These are phyloP conservation scores for Riparia riparia DNA, from an alignment of 2,113 vertebrate species.

Conservation along the genomic window DNA sequence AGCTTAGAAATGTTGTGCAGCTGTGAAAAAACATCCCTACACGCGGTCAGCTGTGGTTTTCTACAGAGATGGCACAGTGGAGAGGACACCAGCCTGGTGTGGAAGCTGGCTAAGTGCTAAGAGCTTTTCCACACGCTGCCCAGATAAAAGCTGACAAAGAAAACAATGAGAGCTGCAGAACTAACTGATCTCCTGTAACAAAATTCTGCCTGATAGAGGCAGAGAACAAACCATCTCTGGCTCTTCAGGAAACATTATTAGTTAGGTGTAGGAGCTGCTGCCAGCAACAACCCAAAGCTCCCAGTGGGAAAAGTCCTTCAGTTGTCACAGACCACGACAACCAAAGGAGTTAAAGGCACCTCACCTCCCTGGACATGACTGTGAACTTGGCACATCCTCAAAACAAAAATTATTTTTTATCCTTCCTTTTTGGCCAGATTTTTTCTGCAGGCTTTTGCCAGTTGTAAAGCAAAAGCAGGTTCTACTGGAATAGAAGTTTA, in stretches of 20 bases:
- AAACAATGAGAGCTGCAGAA: background rate
- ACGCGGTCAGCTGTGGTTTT: background rate
- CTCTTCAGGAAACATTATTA: background rate
- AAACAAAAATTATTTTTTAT: background rate
- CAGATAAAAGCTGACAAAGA: background rate
- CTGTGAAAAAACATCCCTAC: background rate
- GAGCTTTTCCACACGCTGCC: background rate
- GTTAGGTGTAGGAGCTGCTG: background rate
- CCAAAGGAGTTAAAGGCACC: background rate
- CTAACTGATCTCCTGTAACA: background rate
- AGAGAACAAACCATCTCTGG: background rate
- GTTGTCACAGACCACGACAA: rapidly evolving
- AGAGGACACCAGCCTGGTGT: background rate
- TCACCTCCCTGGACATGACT: background rate
- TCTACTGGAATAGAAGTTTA: background rate
- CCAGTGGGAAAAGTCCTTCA: background rate
- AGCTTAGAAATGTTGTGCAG: background rate
- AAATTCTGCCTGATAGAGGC: background rate
- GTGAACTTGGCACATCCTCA: background rate
- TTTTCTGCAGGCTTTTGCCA: background rate
- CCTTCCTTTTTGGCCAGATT: background rate
- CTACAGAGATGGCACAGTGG: background rate
- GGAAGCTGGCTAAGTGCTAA: background rate
- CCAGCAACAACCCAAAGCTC: background rate
- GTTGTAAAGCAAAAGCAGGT: background rate